Evolutionary conservation across 2,113 vertebrate genomes (phyloP), one percentile per base, ranked within the genome.

Genomic region (human): DNA sequence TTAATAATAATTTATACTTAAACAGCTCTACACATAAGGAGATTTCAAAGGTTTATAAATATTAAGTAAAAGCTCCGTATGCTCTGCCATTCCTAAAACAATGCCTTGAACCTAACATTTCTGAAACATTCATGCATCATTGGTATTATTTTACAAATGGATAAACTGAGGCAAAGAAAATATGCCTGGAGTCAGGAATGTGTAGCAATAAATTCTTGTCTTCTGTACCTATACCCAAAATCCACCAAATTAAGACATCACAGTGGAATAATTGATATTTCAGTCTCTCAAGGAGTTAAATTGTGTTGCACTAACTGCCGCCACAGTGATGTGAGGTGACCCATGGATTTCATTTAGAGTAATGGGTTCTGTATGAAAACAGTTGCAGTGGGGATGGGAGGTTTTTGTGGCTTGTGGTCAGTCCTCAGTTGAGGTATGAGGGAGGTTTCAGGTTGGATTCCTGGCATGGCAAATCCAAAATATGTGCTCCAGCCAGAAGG

Each of bases 1-100:
- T 97, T 97, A 98, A 97, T 97, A 98, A 96, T 96, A 96, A 97
- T 92, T 97, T 97, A 96, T 97, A 97, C 90, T 95, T 97, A 97
- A 97, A 94, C 61, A 96, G 92, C 87, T 93, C 93, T 96, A 95
- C 90, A 95, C 64, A 90, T 90, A 97, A 96, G 90, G 92, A 96
- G 52, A 96, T 93, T 96, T 96, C 81, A 68, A 89, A 89, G 88
- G 76, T 95, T 97, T 97, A 88, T 96, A 96, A 96, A 96, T 97
- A 94, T 93, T 91, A 96, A 94, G 72, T 75, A 92, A 73, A 90
- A 78, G 72, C 79, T 89, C 61, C 1, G 2, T 70, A 70, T 83
- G n/a, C 11, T 10, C 52, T 64, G 14, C 75, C 89, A 43, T 75
- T 96, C 64, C 81, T 81, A 45, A 90, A 95, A 94, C 40, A 94